Conservation (phyloP, 2,888 invertebrate species). For the Melieria omissa region DNA sequence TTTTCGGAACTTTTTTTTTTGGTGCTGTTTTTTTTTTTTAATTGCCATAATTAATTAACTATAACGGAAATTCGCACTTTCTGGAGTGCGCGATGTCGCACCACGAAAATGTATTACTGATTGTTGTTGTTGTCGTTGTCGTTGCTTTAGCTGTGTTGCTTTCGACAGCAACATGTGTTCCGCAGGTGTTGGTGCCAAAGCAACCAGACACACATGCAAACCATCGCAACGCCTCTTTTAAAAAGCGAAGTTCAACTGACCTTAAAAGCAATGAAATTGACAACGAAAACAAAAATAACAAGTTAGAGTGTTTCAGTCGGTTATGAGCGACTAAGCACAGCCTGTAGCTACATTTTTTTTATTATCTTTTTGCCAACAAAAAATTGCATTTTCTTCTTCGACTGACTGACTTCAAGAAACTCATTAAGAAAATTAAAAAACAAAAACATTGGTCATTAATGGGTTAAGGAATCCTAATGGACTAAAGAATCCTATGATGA, state of each 20-base stretch:
- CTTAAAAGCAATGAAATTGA: not conserved
- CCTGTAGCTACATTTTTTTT: too few species aligned
- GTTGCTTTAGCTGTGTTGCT: not conserved
- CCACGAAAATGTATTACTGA: too few species aligned
- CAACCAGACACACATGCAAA: too few species aligned
- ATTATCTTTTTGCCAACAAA: too few species aligned
- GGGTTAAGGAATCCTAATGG: too few species aligned
- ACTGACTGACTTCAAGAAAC: too few species aligned
- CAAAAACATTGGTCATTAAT: too few species aligned
- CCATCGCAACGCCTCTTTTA: too few species aligned
- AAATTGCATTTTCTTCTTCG: too few species aligned
- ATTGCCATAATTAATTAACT: constrained; percentile 10
- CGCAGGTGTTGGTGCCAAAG: constrained; percentile 5
- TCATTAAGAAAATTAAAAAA: too few species aligned
- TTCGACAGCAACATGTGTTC: constrained; percentile 19
- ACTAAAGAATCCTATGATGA: too few species aligned
- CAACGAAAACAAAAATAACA: not conserved
- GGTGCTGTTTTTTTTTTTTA: not conserved
- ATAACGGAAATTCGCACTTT: constrained; percentile 22
- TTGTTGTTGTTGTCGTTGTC: not conserved
- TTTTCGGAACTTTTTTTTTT: too few species aligned
- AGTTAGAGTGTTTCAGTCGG: not conserved
- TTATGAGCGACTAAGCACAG: not conserved
- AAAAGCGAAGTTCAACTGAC: not conserved
- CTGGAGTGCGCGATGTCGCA: not conserved